Evolutionary conservation across 2,888 invertebrate genomes (phyloP).

Genomic region (Tenthredo scrophulariae): DNA sequence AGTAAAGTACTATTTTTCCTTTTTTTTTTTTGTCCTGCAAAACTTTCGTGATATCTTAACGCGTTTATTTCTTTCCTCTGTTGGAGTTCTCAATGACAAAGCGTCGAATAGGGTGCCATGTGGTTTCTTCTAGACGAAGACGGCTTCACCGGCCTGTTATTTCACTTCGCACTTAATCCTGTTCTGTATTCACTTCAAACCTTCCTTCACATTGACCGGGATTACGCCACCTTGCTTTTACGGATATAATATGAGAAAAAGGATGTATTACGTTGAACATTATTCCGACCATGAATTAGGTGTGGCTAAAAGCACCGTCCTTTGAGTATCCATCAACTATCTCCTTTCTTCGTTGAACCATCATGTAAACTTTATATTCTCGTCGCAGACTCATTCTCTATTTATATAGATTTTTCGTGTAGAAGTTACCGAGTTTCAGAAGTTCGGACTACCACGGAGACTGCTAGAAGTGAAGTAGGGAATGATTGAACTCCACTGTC

Average conservation of each 20-base stretch:
- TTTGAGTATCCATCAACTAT: neutral
- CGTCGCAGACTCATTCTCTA: neutral
- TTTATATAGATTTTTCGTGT: neutral
- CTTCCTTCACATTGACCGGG: slow-evolving; percentile 15
- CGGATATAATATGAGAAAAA: neutral
- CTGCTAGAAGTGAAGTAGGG: neutral
- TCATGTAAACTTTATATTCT: neutral
- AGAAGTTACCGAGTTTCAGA: neutral
- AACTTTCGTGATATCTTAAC: slow-evolving; percentile 20
- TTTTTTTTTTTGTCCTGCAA: neutral
- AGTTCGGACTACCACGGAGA: neutral
- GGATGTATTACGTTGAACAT: neutral
- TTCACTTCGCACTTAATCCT: neutral
- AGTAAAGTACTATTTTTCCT: neutral
- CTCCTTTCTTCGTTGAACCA: neutral
- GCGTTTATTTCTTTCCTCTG: slow-evolving; percentile 9
- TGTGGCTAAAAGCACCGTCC: neutral
- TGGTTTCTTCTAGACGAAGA: neutral
- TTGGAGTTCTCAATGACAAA: neutral
- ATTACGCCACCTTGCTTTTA: slow-evolving; percentile 35
- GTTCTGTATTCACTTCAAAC: slow-evolving; percentile 32
- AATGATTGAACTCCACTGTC: neutral
- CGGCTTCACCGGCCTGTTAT: neutral
- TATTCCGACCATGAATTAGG: neutral
- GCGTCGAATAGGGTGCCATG: slow-evolving; percentile 19